Base-by-base conservation (phyloP, 2,113 vertebrate species). In the Salvelinus sp. region DNA sequence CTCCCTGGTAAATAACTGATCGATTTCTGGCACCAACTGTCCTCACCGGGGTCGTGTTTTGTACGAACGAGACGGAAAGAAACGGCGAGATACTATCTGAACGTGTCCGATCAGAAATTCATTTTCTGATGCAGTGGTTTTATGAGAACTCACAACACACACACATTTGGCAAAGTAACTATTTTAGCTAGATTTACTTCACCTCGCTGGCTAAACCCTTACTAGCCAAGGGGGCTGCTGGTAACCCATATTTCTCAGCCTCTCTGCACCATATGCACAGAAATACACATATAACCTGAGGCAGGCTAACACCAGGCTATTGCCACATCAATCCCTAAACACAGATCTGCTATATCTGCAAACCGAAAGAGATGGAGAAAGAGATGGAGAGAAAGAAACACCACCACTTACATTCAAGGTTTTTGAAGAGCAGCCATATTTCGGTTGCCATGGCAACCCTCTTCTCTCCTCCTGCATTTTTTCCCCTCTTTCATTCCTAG, bases 371-470 rank as follows among this genome's bases (percentile, higher is more conserved):
- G 30, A 33, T 1, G 70, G 9, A 79, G 77, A 82, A 76, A 83
- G 63, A 79, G 30, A 6, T 33, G 70, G 9, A 79, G 38, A 14
- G 27, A 73, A 33, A 80, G 30, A 84, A 48, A 86, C 82, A 87
- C 87, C 63, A 72, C 76, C 89, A 91, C 89, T 89, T 90, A 91
- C 91, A 90, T 89, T 90, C 90, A 90, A 90, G 90, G 90, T 91
- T 93, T 90, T 89, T 91, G 90, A 92, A 91, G 90, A 91, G 90
- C 87, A 88, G 84, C 89, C 89, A 90, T 92, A 88, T 91, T 93
- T 92, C 80, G 63, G 83, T 93, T 90, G 80, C 92, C 88, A 90
- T 90, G 77, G 90, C 86, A 92, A 92, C 92, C 50, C 86, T 82
- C 6, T 33, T 33, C 33, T 33, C 6, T 33, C 33, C 85, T 88